These are phyloP conservation scores for Dendrophyllia cribrosa DNA, from an alignment of 64 coral and sea anemone species.

Conservation along the genomic window DNA sequence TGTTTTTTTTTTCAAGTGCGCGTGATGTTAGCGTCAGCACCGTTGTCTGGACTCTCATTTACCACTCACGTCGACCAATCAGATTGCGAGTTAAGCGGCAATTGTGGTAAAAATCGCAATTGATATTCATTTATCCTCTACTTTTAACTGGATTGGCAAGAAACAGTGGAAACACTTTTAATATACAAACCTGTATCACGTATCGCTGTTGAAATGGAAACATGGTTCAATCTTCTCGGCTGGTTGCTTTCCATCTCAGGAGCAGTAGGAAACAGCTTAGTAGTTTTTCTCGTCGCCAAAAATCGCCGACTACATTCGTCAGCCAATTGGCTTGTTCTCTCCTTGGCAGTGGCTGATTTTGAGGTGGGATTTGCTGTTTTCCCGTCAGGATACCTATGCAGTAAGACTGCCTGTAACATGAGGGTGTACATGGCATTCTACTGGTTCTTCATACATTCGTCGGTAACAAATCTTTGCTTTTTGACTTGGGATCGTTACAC, in stretches of 20 bases:
- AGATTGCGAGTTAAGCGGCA: too few relatives aligned
- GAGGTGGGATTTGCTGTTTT: background rate
- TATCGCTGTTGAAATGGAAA: background rate
- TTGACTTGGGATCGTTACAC: conserved; percentile 2
- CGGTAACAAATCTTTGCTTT: background rate
- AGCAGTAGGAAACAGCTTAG: background rate
- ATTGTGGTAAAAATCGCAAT: too few relatives aligned
- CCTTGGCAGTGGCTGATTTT: background rate
- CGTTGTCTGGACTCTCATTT: too few relatives aligned
- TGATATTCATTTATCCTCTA: too few relatives aligned
- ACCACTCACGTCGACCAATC: too few relatives aligned
- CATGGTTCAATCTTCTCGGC: background rate
- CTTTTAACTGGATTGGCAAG: too few relatives aligned
- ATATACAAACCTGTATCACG: too few relatives aligned
- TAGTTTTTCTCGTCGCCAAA: background rate
- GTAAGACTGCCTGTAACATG: background rate
- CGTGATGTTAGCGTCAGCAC: too few relatives aligned
- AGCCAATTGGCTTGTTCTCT: background rate
- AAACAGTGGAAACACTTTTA: too few relatives aligned
- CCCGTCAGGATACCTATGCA: background rate
- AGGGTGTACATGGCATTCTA: background rate
- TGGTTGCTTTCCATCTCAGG: background rate
- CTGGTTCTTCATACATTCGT: background rate
- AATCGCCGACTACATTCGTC: background rate
- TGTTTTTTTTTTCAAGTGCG: too few relatives aligned